Conservation (phyloP, 2,888 invertebrate genomes). For the Drosophila engyochracea region DNA sequence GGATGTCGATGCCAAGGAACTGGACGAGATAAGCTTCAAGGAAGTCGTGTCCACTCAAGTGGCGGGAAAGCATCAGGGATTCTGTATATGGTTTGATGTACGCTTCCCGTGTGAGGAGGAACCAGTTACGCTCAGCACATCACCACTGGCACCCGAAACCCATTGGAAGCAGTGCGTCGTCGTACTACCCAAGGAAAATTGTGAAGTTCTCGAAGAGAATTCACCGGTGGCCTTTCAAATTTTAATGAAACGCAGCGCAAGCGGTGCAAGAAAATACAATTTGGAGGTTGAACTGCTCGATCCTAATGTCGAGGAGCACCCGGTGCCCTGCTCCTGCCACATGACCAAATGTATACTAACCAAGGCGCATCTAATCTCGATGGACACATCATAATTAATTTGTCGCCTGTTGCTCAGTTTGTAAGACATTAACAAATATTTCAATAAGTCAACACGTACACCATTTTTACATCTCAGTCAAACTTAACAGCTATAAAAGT, state of each 20-base stretch:
- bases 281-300: slow-evolving; percentile 90
- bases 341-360: slow-evolving; percentile 92
- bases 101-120: slow-evolving; percentile 88
- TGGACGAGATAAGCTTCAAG: slow-evolving; percentile 87
- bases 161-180: slow-evolving; percentile 98
- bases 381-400: slow-evolving; percentile 61
- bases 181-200: slow-evolving; percentile 89
- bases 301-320: slow-evolving; percentile 89
- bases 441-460: slow-evolving; percentile 53
- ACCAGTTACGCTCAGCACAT: slow-evolving; percentile 91
- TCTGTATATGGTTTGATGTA: slow-evolving; percentile 94
- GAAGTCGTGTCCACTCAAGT: slow-evolving; percentile 86
- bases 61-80: slow-evolving; percentile 89
- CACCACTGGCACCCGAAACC: slow-evolving; percentile 90
- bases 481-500: slow-evolving; percentile 65
- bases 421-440: slow-evolving; percentile 37
- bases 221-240: slow-evolving; percentile 91
- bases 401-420: slow-evolving; percentile 9
- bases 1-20: slow-evolving; percentile 87
- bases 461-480: slow-evolving; percentile 65
- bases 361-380: slow-evolving; percentile 85
- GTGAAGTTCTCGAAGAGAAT: slow-evolving; percentile 85
- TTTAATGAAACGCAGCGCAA: slow-evolving; percentile 85
- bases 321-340: slow-evolving; percentile 91
- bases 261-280: slow-evolving; percentile 86